These are phyloP conservation scores for Lepus townsendii DNA, from an alignment of 2,797 vertebrate species.

Conservation along the genomic window DNA sequence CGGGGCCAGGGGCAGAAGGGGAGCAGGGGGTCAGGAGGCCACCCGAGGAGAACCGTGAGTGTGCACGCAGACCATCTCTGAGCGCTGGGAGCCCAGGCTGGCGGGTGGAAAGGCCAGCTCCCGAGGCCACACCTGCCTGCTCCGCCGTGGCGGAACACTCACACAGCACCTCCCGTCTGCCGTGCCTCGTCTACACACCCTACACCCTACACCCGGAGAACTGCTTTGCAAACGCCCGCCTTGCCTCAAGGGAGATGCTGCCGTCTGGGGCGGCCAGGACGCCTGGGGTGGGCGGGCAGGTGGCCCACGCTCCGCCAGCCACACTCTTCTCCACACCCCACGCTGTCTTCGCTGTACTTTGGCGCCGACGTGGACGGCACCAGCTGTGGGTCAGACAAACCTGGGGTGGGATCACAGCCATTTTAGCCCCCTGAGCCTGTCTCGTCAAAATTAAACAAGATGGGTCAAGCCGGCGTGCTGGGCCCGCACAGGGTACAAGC, in stretches of 20 bases:
- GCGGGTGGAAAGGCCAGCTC: neutral
- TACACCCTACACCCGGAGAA: neutral
- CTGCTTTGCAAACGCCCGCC: too few species aligned
- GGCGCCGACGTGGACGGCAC: neutral
- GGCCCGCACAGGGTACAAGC: neutral
- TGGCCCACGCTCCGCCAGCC: neutral
- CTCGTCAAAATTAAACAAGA: neutral
- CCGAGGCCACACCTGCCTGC: neutral
- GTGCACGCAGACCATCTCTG: neutral
- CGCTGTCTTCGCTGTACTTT: neutral
- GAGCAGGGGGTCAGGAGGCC: neutral
- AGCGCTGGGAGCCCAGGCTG: too few species aligned
- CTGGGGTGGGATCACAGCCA: neutral
- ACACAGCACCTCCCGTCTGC: neutral
- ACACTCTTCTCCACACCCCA: neutral
- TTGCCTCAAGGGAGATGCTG: too few species aligned
- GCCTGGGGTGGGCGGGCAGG: too few species aligned
- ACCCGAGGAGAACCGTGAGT: neutral
- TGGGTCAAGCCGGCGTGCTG: too few species aligned
- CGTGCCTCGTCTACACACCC: neutral
- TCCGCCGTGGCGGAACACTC: neutral
- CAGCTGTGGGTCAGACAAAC: neutral
- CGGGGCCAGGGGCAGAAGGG: rapidly evolving
- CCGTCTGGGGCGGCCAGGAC: too few species aligned
- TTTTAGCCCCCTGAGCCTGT: neutral